Conservation (phyloP, 2,888 invertebrate species). For the Agriopis marginaria region DNA sequence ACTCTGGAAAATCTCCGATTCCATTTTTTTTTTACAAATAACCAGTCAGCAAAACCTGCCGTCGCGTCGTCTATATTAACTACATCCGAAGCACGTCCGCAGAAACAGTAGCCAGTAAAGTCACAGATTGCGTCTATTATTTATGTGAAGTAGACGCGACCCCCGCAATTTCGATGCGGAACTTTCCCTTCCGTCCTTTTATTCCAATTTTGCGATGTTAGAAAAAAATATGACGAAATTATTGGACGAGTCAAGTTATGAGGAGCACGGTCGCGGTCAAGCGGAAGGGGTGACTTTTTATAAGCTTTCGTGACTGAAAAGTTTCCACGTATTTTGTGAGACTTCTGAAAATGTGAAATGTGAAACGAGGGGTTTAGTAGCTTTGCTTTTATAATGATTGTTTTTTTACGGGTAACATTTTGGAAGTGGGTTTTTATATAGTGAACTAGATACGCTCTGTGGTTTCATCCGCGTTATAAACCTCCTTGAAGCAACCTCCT, state of each 20-base stretch:
- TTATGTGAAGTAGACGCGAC: slow-evolving; percentile 74
- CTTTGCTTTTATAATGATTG: neutral
- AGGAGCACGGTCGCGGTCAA: slow-evolving; percentile 70
- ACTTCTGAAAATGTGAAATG: slow-evolving; percentile 23
- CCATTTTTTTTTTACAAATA: slow-evolving; percentile 11
- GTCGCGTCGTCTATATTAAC: slow-evolving; percentile 45
- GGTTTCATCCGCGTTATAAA: too few relatives aligned
- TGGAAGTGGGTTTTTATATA: too few relatives aligned
- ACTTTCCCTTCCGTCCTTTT: slow-evolving; percentile 77
- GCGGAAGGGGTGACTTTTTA: slow-evolving; percentile 73
- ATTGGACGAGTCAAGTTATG: slow-evolving; percentile 78
- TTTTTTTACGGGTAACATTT: neutral
- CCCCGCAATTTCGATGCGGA: slow-evolving; percentile 78
- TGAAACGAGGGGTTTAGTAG: slow-evolving; percentile 1
- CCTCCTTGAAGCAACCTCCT: too few relatives aligned
- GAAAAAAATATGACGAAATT: slow-evolving; percentile 84
- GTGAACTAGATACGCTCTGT: too few relatives aligned
- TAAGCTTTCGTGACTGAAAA: slow-evolving; percentile 48
- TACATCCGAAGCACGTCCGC: slow-evolving; percentile 46
- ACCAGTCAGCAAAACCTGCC: slow-evolving; percentile 36
- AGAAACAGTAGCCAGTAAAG: slow-evolving; percentile 49
- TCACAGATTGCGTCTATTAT: slow-evolving; percentile 83
- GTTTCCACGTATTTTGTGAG: slow-evolving; percentile 38
- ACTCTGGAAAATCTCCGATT: neutral
- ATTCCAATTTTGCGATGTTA: slow-evolving; percentile 82